Conservation (phyloP, 1,140 invertebrate species). For the Platyura marginata region DNA sequence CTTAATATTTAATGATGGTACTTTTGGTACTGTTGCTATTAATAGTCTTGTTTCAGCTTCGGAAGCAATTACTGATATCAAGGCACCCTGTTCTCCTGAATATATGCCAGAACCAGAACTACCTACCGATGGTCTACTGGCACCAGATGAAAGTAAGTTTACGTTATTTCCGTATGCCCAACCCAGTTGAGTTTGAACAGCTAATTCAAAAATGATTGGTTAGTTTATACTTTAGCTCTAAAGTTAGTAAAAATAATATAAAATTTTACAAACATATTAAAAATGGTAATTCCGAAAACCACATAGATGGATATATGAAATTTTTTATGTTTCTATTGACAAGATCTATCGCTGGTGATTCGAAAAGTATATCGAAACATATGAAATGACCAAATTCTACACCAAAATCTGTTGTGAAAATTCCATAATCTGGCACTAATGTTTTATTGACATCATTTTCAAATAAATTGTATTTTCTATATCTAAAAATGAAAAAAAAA, state of each 20-base stretch:
- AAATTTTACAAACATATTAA: too few relatives aligned
- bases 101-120: slow-evolving; percentile 38
- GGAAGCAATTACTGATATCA: slow-evolving; percentile 18
- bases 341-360: slow-evolving; percentile 34
- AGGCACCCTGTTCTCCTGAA: slow-evolving; percentile 21
- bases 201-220: slow-evolving; percentile 29
- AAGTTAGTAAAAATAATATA: too few relatives aligned
- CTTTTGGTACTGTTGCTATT: neutral
- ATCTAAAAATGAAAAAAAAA: neutral
- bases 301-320: slow-evolving; percentile 43
- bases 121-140: slow-evolving; percentile 26
- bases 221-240: too few relatives aligned
- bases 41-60: neutral
- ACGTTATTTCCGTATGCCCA: slow-evolving; percentile 29
- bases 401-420: slow-evolving; percentile 49
- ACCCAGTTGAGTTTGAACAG: slow-evolving; percentile 28
- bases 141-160: slow-evolving; percentile 30
- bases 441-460: neutral
- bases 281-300: slow-evolving; percentile 45
- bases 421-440: slow-evolving; percentile 4
- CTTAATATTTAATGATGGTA: neutral
- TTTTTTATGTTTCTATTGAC: slow-evolving; percentile 34
- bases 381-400: slow-evolving; percentile 53
- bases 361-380: slow-evolving; percentile 58
- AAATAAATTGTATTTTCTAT: neutral